A percentile compares a stretch with the other conserved stretches of the same genome.
Evolutionary conservation across 2,797 vertebrate genomes (phyloP).

Genomic region (Chrysocyon brachyurus): DNA sequence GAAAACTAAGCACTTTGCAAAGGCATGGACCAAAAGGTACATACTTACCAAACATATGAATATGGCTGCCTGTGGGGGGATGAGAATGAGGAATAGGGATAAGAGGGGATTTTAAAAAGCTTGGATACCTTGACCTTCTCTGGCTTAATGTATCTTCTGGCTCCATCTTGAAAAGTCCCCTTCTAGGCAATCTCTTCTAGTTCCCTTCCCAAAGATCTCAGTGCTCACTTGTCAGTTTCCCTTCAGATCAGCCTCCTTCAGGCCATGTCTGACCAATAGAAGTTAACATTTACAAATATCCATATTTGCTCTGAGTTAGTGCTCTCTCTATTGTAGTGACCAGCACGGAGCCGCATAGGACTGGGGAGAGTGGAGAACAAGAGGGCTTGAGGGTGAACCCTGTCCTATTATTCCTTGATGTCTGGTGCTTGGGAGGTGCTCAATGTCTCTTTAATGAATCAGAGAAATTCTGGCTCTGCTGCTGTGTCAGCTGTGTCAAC

Average conservation of each 20-base stretch:
- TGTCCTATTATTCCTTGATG: neutral
- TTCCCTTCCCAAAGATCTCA: neutral
- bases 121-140: neutral
- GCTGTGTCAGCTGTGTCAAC: neutral
- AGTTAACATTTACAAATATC: neutral
- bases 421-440: neutral
- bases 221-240: neutral
- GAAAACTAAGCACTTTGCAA: conserved; percentile 17
- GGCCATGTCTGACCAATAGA: neutral
- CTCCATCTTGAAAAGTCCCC: neutral
- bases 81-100: neutral
- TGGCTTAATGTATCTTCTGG: neutral
- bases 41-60: neutral
- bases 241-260: neutral
- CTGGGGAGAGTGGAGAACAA: neutral
- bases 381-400: neutral
- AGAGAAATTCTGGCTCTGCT: conserved; percentile 28
- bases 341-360: rapidly evolving
- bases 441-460: conserved; percentile 2
- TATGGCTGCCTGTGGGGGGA: neutral
- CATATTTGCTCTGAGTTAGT: neutral
- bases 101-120: neutral
- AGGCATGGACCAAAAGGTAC: neutral
- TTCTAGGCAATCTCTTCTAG: neutral
- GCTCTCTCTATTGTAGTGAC: neutral